phyloP scores from a whole-genome alignment of 2,797 vertebrate species.

The Calcarius lapponicus region DNA sequence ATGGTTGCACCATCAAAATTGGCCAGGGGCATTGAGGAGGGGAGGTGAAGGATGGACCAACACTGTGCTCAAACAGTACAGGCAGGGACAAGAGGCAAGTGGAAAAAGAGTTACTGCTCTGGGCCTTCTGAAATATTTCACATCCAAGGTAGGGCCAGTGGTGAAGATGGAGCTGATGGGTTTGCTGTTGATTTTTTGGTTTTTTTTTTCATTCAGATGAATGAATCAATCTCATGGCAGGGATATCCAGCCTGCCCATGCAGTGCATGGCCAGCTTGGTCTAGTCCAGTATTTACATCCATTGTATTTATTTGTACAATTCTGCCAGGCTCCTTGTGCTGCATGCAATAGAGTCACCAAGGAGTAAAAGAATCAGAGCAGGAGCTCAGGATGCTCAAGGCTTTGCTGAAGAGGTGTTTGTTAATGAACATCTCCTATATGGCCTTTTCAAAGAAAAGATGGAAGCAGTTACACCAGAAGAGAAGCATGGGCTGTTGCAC shows the following conservation, averaged over 20 bases:
- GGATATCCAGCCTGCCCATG: background rate
- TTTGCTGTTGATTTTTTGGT: background rate
- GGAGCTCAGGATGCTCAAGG: background rate
- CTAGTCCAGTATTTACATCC: background rate
- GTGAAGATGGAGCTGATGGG: background rate
- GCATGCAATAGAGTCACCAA: fast-evolving
- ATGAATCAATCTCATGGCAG: background rate
- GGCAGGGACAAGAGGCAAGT: background rate
- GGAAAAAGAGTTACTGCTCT: background rate
- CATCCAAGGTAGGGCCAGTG: background rate
- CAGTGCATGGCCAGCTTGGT: too few relatives aligned
- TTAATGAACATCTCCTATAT: background rate
- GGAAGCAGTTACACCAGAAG: background rate
- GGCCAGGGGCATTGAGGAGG: background rate
- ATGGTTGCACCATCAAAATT: background rate
- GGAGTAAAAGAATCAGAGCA: background rate
- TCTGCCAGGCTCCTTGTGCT: background rate
- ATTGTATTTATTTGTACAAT: background rate
- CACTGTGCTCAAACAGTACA: background rate
- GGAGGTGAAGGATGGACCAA: background rate
- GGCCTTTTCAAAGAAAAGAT: background rate
- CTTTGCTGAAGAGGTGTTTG: background rate
- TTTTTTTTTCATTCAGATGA: background rate
- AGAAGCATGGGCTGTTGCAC: background rate
- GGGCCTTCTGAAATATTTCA: background rate